Evolutionary conservation across 1,140 invertebrate genomes (phyloP).

Genomic region (Acromyrmex heyeri): DNA sequence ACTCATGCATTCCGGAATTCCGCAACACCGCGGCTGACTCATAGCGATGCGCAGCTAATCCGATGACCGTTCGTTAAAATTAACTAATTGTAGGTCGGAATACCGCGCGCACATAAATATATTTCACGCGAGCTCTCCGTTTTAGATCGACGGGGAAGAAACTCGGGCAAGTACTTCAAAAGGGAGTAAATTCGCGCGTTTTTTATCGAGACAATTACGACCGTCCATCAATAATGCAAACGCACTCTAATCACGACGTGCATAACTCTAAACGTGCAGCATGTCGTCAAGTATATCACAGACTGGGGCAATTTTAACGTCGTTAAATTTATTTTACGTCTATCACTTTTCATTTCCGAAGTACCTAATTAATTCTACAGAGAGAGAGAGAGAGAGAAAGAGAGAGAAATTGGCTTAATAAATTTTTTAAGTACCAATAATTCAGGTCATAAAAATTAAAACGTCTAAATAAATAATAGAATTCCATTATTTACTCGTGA

Average conservation of each 20-base stretch:
- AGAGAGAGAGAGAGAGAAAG: no score
- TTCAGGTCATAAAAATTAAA: background rate
- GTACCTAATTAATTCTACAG: background rate
- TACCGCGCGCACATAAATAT: slow-evolving; percentile 9
- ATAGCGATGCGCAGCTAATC: slow-evolving; percentile 6
- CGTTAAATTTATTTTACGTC: background rate
- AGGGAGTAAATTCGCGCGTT: slow-evolving; percentile 20
- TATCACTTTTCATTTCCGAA: background rate
- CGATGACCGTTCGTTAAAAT: slow-evolving; percentile 43
- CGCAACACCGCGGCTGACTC: slow-evolving; percentile 30
- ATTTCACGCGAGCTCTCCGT: background rate
- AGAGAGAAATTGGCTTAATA: background rate
- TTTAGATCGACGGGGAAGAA: slow-evolving; percentile 2
- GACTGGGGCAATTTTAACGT: background rate
- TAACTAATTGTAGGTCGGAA: slow-evolving; percentile 39
- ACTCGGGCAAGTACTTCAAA: background rate
- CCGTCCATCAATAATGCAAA: slow-evolving; percentile 15
- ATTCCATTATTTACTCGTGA: background rate
- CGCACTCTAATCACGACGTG: background rate
- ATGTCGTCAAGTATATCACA: background rate
- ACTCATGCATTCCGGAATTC: slow-evolving; percentile 37
- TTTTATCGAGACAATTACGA: slow-evolving; percentile 7
- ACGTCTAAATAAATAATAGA: background rate
- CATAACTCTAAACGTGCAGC: background rate
- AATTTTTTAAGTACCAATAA: background rate